Evolutionary conservation across 2,113 vertebrate genomes (phyloP).

Genomic region (Dasyurus viverrinus): DNA sequence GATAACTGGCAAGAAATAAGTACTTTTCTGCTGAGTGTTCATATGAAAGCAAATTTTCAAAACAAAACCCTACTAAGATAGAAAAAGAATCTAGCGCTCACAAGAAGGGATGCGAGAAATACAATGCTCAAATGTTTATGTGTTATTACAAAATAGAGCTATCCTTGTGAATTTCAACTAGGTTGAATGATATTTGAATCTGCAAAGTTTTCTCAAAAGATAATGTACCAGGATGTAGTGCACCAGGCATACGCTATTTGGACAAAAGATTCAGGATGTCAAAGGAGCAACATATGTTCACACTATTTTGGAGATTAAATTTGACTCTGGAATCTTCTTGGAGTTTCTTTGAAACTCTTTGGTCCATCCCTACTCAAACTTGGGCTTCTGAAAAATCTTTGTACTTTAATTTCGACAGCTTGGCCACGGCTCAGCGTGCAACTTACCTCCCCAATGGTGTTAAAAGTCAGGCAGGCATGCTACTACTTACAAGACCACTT

Average conservation of each 20-base stretch:
- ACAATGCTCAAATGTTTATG: constrained; percentile 90
- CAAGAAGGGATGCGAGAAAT: constrained; percentile 87
- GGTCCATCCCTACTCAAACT: constrained; percentile 88
- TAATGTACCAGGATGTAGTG: constrained; percentile 80
- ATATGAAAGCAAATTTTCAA: constrained; percentile 84
- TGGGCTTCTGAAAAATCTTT: constrained; percentile 71
- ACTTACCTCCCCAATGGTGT: constrained; percentile 75
- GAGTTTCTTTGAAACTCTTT: constrained; percentile 90
- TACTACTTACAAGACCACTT: constrained; percentile 76
- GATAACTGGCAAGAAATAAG: constrained; percentile 86
- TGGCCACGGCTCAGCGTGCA: constrained; percentile 59
- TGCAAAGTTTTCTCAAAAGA: constrained; percentile 75
- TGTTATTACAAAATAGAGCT: constrained; percentile 81
- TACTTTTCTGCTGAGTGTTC: constrained; percentile 88
- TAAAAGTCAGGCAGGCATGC: constrained; percentile 72
- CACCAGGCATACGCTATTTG: constrained; percentile 79
- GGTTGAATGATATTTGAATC: constrained; percentile 75
- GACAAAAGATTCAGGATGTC: constrained; percentile 77
- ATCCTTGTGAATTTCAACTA: constrained; percentile 76
- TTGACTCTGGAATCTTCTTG: constrained; percentile 83
- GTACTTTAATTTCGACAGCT: constrained; percentile 74
- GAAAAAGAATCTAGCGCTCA: constrained; percentile 83
- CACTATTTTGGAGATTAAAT: constrained; percentile 78
- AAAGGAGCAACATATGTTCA: constrained; percentile 76
- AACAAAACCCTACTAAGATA: constrained; percentile 86